Evolutionary conservation across 2,888 invertebrate species (phyloP), one percentile per base, ranked within the genome.

Genomic region (Formica aserva): DNA sequence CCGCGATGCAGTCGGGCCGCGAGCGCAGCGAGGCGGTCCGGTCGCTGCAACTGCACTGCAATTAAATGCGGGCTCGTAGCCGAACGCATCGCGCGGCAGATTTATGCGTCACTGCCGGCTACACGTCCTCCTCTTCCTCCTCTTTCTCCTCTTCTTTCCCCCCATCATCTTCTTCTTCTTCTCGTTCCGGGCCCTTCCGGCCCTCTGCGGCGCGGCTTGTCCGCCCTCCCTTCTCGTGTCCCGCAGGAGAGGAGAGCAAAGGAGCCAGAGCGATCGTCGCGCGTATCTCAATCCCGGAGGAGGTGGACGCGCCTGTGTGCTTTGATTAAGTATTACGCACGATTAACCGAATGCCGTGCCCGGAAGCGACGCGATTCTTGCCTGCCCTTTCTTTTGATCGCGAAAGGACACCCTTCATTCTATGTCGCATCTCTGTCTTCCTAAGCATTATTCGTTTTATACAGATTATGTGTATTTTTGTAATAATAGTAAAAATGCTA

Each of bases 281-380:
- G 89, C 91, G 90, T 87, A 91, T 91, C 92, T 92, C 91, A 89
- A 91, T 91, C 86, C 88, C 86, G 80, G 75, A 85, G 86, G 84
- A 84, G 89, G 87, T 80, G 71, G 80, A 76, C 85, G 80, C 63
- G 80, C 38, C 67, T 55, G 75, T 71, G 76, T 29, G 72, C 84
- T 86, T 91, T 88, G 91, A 91, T 91, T 91, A 91, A 91, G 91
- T 90, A 87, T 90, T 89, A 87, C 89, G 77, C 81, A 66, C 85
- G 90, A 91, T 91, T 91, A 87, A 90, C 84, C 82, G 88, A 81
- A 77, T 62, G 55, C 71, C 74, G 82, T 82, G 77, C 83, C 82
- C 41, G 77, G 82, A 66, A 66, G 78, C 82, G 22, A 41, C 38
- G 38, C 35, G 75, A 38, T 65, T 45, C 65, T 38, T 22, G 41